Evolutionary conservation across 2,797 vertebrate genomes (phyloP).

Genomic region (Synaphobranchus kaupii): DNA sequence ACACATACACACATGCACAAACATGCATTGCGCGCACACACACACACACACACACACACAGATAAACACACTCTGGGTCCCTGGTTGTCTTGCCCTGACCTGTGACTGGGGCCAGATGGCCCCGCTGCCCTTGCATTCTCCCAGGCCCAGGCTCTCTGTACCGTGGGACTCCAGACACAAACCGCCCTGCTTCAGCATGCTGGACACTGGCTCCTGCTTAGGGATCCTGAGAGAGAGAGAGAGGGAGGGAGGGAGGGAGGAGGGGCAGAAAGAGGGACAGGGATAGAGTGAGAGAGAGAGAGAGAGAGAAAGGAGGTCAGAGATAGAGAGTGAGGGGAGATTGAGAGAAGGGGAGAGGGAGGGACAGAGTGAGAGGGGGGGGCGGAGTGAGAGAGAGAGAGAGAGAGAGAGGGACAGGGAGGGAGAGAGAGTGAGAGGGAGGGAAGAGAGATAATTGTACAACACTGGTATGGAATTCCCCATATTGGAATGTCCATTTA

Average conservation of each 20-base stretch:
- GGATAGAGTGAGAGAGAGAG: too few species aligned
- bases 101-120: constrained; percentile 80
- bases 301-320: neutral
- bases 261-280: too few species aligned
- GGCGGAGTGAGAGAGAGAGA: neutral
- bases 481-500: neutral
- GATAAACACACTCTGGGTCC: neutral
- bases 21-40: too few species aligned
- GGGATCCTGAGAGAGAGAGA: constrained; percentile 77
- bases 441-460: neutral
- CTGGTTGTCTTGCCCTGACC: constrained; percentile 67
- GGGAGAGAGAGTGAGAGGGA: neutral
- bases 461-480: neutral
- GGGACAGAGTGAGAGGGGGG: too few species aligned
- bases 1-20: neutral
- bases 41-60: too few species aligned
- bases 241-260: neutral
- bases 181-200: constrained; percentile 84
- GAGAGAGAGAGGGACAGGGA: neutral
- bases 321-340: neutral
- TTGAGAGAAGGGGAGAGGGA: neutral
- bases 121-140: constrained; percentile 80
- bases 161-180: constrained; percentile 86
- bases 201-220: constrained; percentile 86
- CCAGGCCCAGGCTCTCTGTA: constrained; percentile 78